Conservation (phyloP, 2,797 vertebrate species). For the Melanotaenia maccullochi region DNA sequence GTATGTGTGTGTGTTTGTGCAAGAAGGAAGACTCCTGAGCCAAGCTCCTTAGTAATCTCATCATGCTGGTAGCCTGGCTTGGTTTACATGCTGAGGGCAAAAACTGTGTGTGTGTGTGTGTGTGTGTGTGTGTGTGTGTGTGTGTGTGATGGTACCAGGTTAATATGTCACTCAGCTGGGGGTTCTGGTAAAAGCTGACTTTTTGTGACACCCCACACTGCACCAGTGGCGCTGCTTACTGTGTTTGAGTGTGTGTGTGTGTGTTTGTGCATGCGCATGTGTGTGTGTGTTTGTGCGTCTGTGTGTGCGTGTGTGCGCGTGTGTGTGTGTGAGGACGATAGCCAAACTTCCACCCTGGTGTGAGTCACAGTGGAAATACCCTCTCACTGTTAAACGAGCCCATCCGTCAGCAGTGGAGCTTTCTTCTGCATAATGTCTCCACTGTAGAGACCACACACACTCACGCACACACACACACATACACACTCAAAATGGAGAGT, state of each 20-base stretch:
- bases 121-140: background rate
- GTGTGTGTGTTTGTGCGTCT: constrained; percentile 14
- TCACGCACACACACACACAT: constrained; percentile 14
- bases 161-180: constrained; percentile 69
- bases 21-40: constrained; percentile 24
- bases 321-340: constrained; percentile 18
- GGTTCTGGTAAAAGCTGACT: constrained; percentile 56
- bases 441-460: constrained; percentile 33
- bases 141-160: constrained; percentile 42
- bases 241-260: constrained; percentile 30
- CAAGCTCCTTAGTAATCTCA: constrained; percentile 31
- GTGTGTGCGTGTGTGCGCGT: constrained; percentile 8
- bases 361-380: constrained; percentile 66
- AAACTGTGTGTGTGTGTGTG: constrained; percentile 2
- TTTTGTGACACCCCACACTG: constrained; percentile 59
- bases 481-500: constrained; percentile 38
- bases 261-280: no score
- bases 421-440: constrained; percentile 67
- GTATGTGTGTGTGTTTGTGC: background rate
- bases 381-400: constrained; percentile 65
- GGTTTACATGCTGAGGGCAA: constrained; percentile 43
- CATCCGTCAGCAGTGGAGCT: constrained; percentile 63
- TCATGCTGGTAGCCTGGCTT: constrained; percentile 37
- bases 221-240: constrained; percentile 31
- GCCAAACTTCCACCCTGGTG: constrained; percentile 51